phyloP scores from a whole-genome alignment of 2,797 vertebrate genomes.

The Paguma larvata region DNA sequence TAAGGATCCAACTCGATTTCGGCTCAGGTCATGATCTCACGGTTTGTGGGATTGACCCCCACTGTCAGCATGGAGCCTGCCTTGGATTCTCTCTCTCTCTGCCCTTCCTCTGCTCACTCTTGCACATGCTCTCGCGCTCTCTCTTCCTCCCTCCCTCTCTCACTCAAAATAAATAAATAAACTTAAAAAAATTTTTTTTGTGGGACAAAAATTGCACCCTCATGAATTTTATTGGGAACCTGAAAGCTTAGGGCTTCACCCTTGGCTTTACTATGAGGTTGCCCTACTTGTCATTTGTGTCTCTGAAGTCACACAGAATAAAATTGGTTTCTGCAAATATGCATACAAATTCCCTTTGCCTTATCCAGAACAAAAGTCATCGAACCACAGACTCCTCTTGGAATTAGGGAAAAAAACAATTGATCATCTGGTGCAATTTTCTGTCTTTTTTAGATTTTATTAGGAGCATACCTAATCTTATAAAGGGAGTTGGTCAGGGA shows the following conservation, averaged over 20 bases:
- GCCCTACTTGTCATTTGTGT: conserved; percentile 8
- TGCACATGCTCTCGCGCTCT: no score
- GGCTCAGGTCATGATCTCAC: no score
- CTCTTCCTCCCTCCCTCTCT: no score
- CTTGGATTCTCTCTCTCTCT: no score
- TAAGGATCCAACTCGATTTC: no score
- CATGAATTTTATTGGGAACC: background rate
- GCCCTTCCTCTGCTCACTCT: no score
- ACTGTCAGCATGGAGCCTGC: no score
- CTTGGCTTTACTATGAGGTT: background rate
- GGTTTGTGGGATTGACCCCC: no score
- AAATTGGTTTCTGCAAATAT: background rate
- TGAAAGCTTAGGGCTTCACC: background rate
- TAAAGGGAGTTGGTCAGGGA: background rate
- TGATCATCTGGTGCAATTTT: background rate
- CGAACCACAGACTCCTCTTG: background rate
- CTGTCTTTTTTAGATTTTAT: background rate
- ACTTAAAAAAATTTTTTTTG: background rate
- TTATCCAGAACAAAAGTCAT: background rate
- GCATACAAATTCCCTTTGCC: background rate
- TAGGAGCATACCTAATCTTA: background rate
- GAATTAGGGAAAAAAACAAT: background rate
- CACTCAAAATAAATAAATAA: no score
- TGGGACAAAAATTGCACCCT: conserved; percentile 1
- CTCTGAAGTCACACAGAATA: conserved; percentile 15